Evolutionary conservation across 2,888 invertebrate genomes (phyloP).

Genomic region (Xestia xanthographa): DNA sequence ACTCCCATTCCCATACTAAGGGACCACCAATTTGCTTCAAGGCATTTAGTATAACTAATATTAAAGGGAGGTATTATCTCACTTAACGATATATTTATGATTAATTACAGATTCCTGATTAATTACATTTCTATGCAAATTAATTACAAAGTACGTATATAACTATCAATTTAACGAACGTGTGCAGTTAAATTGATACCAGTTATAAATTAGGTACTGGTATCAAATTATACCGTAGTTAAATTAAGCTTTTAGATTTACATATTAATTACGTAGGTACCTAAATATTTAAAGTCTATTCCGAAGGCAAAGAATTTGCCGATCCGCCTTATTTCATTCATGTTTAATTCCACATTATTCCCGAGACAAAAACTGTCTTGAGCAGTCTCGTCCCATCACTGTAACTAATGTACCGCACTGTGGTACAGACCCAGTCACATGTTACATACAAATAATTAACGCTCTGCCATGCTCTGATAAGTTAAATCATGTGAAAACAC

Average conservation of each 20-base stretch:
- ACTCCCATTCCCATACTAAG: conserved; percentile 35
- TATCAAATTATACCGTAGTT: neutral
- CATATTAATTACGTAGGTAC: neutral
- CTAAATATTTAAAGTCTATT: neutral
- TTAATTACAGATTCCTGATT: conserved; percentile 27
- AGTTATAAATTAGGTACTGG: conserved; percentile 13
- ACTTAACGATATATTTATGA: conserved; percentile 15
- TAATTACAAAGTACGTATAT: conserved; percentile 8
- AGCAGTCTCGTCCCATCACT: conserved; percentile 9
- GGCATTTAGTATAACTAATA: neutral
- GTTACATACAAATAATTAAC: conserved; percentile 29
- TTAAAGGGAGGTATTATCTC: neutral
- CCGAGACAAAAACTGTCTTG: conserved; percentile 16
- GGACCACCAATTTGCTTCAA: conserved; percentile 21
- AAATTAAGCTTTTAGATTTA: conserved; percentile 19
- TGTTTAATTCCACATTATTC: neutral
- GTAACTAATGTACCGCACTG: conserved; percentile 41
- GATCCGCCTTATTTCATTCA: neutral
- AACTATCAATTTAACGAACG: conserved; percentile 6
- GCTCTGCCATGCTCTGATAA: conserved; percentile 30
- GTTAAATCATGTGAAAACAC: conserved; percentile 53
- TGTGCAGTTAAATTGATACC: conserved; percentile 33
- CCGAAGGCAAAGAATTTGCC: neutral
- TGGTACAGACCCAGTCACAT: conserved; percentile 8
- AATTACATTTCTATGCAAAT: conserved; percentile 34